Evolutionary conservation across 2,888 invertebrate genomes (phyloP), one percentile per base, ranked within the genome.

Genomic region (Plagiodera versicolora): DNA sequence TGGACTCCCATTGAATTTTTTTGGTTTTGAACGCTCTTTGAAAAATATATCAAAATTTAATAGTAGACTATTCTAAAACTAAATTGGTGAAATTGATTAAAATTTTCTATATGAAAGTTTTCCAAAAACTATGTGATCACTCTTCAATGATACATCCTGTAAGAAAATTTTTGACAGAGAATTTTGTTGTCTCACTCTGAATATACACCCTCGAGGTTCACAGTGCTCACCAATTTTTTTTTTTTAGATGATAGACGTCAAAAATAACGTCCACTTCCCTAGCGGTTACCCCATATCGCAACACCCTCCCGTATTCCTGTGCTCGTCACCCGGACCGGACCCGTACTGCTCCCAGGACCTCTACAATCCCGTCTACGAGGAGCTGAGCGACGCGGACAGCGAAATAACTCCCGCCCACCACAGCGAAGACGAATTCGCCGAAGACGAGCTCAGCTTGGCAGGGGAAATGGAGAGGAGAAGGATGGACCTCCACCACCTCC

Each of bases 381-480:
- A 92, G 75, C 83, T 93, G 46, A 87, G 87, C 66, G 87, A 88
- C 74, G 85, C 84, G 55, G 85, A 88, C 69, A 84, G 83, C 60
- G 85, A 85, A 66, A 66, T 80, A 39, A 77, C 76, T 20, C 83
- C 84, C 1, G 88, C 87, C 10, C 83, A 87, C 35, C 88, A 87
- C 74, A 91, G 91, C 74, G 92, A 92, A 75, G 92, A 92, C 73
- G 92, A 92, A 74, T 92, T 92, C 75, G 92, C 92, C 51, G 92
- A 92, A 80, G 92, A 92, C 75, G 92, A 92, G 75, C 83, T 92
- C 11, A 89, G 85, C 65, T 75, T 85, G 67, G 84, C 82, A 0
- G 85, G 84, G 57, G 83, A 78, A 60, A 74, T 71, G 66, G 75
- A 75, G 28, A 64, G 75, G 53, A 69, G 77, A 53, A 68, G 76